Base-by-base conservation (phyloP, 2,888 invertebrate species). In the Amphiduros pacificus region DNA sequence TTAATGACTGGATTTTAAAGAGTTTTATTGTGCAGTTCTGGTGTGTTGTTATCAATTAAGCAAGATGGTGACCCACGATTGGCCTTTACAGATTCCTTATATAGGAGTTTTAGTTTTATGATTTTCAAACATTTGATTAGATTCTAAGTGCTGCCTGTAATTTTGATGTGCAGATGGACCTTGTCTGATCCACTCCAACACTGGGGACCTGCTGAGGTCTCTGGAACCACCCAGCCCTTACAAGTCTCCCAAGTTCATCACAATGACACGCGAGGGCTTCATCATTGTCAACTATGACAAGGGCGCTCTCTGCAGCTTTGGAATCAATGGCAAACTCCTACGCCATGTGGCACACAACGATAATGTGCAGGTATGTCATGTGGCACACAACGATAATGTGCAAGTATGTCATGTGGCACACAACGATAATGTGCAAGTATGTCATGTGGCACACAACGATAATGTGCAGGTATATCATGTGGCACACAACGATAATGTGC, bases 121-220 rank as follows among this genome's bases (percentile, higher is more conserved):
- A n/a, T n/a, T 40, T n/a, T 40, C 40, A 14, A 40, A 40, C 11
- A 40, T 40, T 40, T 40, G 40, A 40, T 40, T n/a, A 40, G n/a
- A 40, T n/a, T n/a, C n/a, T n/a, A n/a, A n/a, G n/a, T n/a, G n/a
- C n/a, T n/a, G n/a, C n/a, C n/a, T n/a, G n/a, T n/a, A n/a, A n/a
- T n/a, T n/a, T n/a, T n/a, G n/a, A n/a, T n/a, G n/a, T 72, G 14
- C 82, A 94, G 97, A 90, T 85, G 98, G 98, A 0, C 95, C 96
- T 0, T 94, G 98, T 48, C 87, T 99, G 68, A 93, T 99, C 62
- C 99, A 99, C 85, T 98, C 99, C 63, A 95, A 97, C 22, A 93
- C 94, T 83, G 99, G 99, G 51, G 99, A 99, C 84, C 86, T 98
- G 53, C 86, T 99, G 71, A 88, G 97, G 72, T 91, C 94, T n/a